These are phyloP conservation scores for Choristoneura fumiferana DNA, from an alignment of 1,140 invertebrate species.

Conservation along the genomic window DNA sequence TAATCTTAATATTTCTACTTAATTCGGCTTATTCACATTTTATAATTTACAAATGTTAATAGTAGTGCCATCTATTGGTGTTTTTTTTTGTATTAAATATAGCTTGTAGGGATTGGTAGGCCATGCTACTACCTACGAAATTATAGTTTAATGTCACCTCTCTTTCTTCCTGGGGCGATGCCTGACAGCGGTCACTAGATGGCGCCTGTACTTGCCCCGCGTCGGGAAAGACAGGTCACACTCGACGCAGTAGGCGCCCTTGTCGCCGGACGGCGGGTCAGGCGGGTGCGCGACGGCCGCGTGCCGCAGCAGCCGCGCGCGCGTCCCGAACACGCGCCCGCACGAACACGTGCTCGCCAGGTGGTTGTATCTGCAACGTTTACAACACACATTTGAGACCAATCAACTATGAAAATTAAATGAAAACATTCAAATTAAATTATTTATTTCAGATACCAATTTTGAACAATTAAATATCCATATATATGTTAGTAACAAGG, in stretches of 20 bases:
- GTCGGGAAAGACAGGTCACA: constrained; percentile 41
- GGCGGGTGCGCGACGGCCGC: not conserved
- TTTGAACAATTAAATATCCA: too few species aligned
- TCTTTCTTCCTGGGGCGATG: constrained; percentile 24
- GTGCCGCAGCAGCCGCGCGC: not conserved
- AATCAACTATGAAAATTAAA: too few species aligned
- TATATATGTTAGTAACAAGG: too few species aligned
- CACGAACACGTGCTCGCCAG: not conserved
- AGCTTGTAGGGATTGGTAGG: too few species aligned
- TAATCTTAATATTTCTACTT: too few species aligned
- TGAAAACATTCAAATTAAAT: too few species aligned
- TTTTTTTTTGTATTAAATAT: too few species aligned
- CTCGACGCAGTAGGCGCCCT: constrained; percentile 33
- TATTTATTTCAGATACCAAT: too few species aligned
- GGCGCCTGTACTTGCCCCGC: constrained; percentile 34
- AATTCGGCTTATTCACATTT: too few species aligned
- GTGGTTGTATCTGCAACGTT: not conserved
- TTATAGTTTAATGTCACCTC: constrained; percentile 17
- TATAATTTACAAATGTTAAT: not conserved
- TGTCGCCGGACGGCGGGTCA: too few species aligned
- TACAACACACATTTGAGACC: too few species aligned
- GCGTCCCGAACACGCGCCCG: not conserved
- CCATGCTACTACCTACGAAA: not conserved
- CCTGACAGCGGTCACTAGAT: constrained; percentile 21
- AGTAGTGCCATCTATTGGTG: not conserved